Evolutionary conservation across 2,797 vertebrate genomes (phyloP).

Genomic region (Myoxocephalus aenaeus): DNA sequence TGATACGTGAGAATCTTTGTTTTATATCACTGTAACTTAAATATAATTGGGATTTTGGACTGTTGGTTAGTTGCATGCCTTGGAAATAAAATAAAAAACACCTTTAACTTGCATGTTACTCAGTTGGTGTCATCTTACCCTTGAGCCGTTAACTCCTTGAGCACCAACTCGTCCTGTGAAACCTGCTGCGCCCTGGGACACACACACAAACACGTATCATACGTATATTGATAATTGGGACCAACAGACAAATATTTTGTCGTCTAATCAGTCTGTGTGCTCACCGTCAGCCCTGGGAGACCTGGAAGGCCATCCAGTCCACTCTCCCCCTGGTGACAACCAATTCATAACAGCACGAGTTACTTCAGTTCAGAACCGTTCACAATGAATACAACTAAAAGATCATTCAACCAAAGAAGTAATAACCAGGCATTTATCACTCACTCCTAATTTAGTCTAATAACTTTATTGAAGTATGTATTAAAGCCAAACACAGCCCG

Average conservation of each 20-base stretch:
- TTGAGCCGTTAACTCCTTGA: slow-evolving; percentile 88
- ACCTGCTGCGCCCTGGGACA: slow-evolving; percentile 84
- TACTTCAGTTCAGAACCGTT: background rate
- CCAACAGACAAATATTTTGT: background rate
- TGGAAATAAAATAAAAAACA: background rate
- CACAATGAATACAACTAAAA: background rate
- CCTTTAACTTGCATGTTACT: background rate
- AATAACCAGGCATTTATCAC: background rate
- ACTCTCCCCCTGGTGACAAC: slow-evolving; percentile 76
- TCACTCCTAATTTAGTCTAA: background rate
- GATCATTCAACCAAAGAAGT: background rate
- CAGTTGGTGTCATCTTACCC: slow-evolving; percentile 76
- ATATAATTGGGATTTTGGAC: background rate
- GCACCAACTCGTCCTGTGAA: slow-evolving; percentile 81
- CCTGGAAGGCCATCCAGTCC: slow-evolving; percentile 79
- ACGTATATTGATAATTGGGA: background rate
- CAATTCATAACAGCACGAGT: slow-evolving; percentile 21
- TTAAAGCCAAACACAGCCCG: background rate
- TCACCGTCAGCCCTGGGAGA: slow-evolving; percentile 74
- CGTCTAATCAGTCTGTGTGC: slow-evolving; percentile 2
- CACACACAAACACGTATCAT: background rate
- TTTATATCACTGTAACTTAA: background rate
- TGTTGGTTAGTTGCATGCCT: background rate
- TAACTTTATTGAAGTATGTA: background rate
- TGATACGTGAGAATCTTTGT: background rate